Evolutionary conservation across 2,113 vertebrate species (phyloP).

Genomic region (Xiphophorus maculatus): DNA sequence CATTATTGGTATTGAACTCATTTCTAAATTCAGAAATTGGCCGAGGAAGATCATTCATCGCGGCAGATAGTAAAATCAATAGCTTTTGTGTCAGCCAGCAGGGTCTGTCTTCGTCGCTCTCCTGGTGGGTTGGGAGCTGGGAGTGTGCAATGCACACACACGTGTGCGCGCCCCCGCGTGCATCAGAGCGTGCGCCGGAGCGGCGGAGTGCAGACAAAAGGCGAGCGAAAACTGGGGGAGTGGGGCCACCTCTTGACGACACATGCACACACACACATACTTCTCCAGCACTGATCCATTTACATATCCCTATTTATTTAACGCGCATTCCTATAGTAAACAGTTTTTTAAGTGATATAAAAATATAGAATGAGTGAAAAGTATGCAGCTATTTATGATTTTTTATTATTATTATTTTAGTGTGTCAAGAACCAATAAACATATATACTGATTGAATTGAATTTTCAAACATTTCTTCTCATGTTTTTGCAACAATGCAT

Average conservation of each 20-base stretch:
- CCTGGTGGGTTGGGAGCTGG: constrained; percentile 55
- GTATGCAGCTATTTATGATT: background rate
- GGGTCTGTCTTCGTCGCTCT: constrained; percentile 66
- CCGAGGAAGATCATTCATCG: constrained; percentile 82
- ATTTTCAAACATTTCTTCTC: constrained; percentile 22
- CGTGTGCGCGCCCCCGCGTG: constrained; percentile 23
- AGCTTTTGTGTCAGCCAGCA: constrained; percentile 75
- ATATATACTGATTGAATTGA: background rate
- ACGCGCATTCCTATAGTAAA: background rate
- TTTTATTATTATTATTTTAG: background rate
- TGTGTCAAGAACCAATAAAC: background rate
- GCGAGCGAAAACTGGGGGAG: constrained; percentile 80
- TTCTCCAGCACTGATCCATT: constrained; percentile 6
- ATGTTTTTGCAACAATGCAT: constrained; percentile 14
- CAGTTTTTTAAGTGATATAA: background rate
- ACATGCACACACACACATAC: constrained; percentile 57
- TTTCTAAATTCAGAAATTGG: constrained; percentile 81
- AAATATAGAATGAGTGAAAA: background rate
- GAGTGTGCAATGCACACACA: constrained; percentile 24
- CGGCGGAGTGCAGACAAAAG: constrained; percentile 70
- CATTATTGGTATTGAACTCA: constrained; percentile 83
- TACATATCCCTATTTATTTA: constrained; percentile 4
- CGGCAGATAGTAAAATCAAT: constrained; percentile 84
- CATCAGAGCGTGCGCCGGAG: constrained; percentile 42
- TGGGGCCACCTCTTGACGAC: constrained; percentile 86